phyloP scores from a whole-genome alignment of 1,140 invertebrate genomes.

The Maniola jurtina region DNA sequence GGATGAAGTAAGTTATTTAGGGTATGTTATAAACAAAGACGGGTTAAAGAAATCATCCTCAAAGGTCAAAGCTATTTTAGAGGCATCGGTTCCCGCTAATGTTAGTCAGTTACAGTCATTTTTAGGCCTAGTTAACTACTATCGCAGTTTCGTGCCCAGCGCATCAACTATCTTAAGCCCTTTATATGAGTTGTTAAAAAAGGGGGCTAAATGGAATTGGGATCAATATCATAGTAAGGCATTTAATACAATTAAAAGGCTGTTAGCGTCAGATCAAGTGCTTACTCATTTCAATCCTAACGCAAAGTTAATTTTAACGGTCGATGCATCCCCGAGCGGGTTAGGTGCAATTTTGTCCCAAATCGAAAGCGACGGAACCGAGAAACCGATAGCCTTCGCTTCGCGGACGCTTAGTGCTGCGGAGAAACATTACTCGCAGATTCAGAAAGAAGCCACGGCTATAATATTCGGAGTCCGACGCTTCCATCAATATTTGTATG shows the following conservation, averaged over 20 bases:
- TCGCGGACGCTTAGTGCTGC: no score
- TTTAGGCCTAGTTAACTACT: constrained; percentile 42
- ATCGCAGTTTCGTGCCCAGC: constrained; percentile 34
- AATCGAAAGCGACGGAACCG: constrained; percentile 1
- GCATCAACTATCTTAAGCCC: constrained; percentile 29
- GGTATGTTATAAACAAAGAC: constrained; percentile 7
- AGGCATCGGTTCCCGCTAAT: constrained; percentile 24
- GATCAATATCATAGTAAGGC: constrained; percentile 9
- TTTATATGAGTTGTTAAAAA: constrained; percentile 27
- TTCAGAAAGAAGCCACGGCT: no score
- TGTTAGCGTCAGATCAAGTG: constrained; percentile 24
- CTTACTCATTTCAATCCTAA: constrained; percentile 26
- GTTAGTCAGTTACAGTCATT: constrained; percentile 34
- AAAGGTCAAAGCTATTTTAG: constrained; percentile 37
- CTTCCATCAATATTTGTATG: no score
- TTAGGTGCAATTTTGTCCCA: constrained; percentile 31
- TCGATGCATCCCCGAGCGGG: constrained; percentile 23
- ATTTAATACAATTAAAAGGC: constrained; percentile 20
- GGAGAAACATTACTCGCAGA: no score
- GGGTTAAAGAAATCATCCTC: constrained; percentile 30
- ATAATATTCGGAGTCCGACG: no score
- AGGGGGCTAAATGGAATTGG: constrained; percentile 23
- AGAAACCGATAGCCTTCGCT: constrained; percentile 26
- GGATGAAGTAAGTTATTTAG: constrained; percentile 7
- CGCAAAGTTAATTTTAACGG: constrained; percentile 23